Conservation (phyloP, 2,113 vertebrate species). For the Alligator sinensis region DNA sequence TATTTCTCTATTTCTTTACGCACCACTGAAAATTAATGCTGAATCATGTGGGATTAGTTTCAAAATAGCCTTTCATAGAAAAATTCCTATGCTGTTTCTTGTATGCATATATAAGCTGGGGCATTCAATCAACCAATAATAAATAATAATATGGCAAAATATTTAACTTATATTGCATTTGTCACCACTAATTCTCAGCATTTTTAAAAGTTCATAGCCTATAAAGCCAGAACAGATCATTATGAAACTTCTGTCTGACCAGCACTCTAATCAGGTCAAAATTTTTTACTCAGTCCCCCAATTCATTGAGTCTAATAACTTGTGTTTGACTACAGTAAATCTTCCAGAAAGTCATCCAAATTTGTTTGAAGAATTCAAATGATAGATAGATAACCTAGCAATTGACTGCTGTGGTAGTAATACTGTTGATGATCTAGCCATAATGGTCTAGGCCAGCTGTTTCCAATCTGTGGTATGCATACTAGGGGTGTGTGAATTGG, state of each 20-base stretch:
- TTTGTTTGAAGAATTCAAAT: not conserved
- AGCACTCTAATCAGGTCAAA: not conserved
- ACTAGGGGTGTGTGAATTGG: too few species aligned
- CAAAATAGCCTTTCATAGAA: slow-evolving; percentile 36
- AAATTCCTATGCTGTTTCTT: not conserved
- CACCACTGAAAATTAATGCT: not conserved
- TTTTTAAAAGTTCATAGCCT: not conserved
- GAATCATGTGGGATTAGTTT: slow-evolving; percentile 29
- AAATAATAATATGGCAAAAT: not conserved
- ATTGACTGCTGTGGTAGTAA: too few species aligned
- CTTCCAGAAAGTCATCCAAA: not conserved
- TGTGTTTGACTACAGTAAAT: not conserved
- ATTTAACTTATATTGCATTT: not conserved
- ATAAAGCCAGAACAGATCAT: not conserved
- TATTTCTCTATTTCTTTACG: slow-evolving; percentile 39
- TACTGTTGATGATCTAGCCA: too few species aligned
- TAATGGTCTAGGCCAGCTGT: too few species aligned
- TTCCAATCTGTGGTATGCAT: too few species aligned
- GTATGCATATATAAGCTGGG: not conserved
- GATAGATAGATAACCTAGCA: not conserved
- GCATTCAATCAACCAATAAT: not conserved
- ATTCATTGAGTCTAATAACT: not conserved
- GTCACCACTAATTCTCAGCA: not conserved
- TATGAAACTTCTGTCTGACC: not conserved
- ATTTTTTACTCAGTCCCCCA: not conserved